Evolutionary conservation across 1,140 invertebrate species (phyloP), one percentile per base, ranked within the genome.

Genomic region (Pseudomyrmex pallidus): DNA sequence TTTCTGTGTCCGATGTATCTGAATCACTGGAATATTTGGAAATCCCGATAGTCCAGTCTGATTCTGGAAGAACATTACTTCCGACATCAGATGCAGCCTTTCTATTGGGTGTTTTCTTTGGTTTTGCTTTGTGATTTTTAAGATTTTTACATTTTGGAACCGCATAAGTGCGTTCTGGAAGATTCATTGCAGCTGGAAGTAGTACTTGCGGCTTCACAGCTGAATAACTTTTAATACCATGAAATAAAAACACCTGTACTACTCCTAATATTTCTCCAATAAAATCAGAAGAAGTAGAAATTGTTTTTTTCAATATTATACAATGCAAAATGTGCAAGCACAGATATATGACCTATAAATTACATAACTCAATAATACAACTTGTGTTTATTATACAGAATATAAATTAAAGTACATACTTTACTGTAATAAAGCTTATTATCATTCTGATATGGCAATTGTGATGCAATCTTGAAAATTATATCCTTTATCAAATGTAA

Each of bases 201-300:
- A 96, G 87, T 83, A 92, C 84, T 85, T 94, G 93, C 8, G 94
- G 93, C 64, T 68, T 88, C 8, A 91, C 80, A 67, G 84, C 84
- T 1, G 87, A 22, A 72, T 92, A 91, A 2, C 90, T 93, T 15
- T 92, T 92, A 2, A 95, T 89, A 15, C 95, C 94, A 83, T 94
- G 94, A 64, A 95, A 92, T 85, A 96, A 91, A 82, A 95, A 95
- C 4, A 91, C 89, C 85, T 95, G 95, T 0, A 95, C 87, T 0
- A 96, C 85, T 15, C 96, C 96, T 25, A 96, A 90, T 73, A 95
- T 82, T 67, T 95, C 91, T 0, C 95, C 95, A 13, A 95, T 83
- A 9, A 85, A 87, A 50, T 93, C 87, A 20, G 86, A 48, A 67
- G 89, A 85, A 10, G 82, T 59, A 22, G 84, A n/a, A 17, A 87